These are phyloP conservation scores for Pagetopsis macropterus DNA, from an alignment of 2,797 vertebrate species.

Conservation along the genomic window DNA sequence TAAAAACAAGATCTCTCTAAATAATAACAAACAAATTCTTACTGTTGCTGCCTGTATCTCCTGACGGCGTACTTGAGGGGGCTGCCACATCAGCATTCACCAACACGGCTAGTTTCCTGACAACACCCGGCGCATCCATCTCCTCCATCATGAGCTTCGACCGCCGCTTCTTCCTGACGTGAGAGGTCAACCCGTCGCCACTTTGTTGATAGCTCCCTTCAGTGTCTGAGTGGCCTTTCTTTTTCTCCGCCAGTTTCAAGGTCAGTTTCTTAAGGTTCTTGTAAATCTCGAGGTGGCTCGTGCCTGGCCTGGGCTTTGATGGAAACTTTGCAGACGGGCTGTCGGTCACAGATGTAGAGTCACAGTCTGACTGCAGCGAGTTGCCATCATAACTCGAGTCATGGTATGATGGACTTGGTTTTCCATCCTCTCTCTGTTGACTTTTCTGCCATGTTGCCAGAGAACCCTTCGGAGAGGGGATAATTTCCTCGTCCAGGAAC, in stretches of 20 bases:
- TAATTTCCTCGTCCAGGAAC: conserved; percentile 87
- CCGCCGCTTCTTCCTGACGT: conserved; percentile 65
- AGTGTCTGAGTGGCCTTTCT: conserved; percentile 52
- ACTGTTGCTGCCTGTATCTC: conserved; percentile 54
- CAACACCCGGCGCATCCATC: conserved; percentile 81
- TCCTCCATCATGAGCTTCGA: conserved; percentile 84
- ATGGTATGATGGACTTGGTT: conserved; percentile 22
- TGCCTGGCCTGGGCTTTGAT: conserved; percentile 75
- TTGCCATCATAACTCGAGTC: conserved; percentile 51
- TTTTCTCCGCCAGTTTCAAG: conserved; percentile 77
- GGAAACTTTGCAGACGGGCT: conserved; percentile 51
- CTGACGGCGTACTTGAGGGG: background rate
- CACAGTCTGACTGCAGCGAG: conserved; percentile 27
- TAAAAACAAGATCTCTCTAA: conserved; percentile 12
- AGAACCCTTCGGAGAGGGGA: conserved; percentile 74
- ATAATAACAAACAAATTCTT: conserved; percentile 25
- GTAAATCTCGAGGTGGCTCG: conserved; percentile 88
- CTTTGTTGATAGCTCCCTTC: conserved; percentile 24
- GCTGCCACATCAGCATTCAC: conserved; percentile 48
- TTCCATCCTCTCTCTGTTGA: conserved; percentile 66
- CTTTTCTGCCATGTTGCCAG: conserved; percentile 71
- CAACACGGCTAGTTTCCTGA: conserved; percentile 83
- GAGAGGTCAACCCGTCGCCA: conserved; percentile 21
- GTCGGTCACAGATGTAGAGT: conserved; percentile 28
- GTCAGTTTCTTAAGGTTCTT: conserved; percentile 86